phyloP scores from a whole-genome alignment of 2,888 invertebrate genomes.

The Drosophila infuscata region DNA sequence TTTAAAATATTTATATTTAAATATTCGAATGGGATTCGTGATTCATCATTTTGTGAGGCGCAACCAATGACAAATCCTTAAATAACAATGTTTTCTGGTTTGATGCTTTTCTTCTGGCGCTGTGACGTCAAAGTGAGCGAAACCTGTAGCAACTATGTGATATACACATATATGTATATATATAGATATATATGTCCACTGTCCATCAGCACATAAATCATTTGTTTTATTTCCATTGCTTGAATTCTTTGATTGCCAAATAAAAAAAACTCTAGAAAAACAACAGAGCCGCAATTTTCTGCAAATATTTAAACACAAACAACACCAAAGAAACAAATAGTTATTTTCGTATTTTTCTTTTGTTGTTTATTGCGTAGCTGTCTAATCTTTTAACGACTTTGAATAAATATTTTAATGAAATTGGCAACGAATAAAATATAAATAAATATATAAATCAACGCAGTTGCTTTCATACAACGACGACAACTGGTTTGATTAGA shows the following conservation, averaged over 20 bases:
- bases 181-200: constrained; percentile 8
- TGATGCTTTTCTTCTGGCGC: constrained; percentile 30
- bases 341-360: constrained; percentile 12
- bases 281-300: constrained; percentile 7
- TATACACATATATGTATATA: not conserved
- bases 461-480: constrained; percentile 11
- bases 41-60: constrained; percentile 47
- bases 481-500: constrained; percentile 45
- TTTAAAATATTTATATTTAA: constrained; percentile 28
- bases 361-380: constrained; percentile 4
- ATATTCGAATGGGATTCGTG: constrained; percentile 28
- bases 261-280: constrained; percentile 15
- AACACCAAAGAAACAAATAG: constrained; percentile 37
- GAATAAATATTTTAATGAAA: constrained; percentile 38
- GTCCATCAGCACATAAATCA: constrained; percentile 64
- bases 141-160: constrained; percentile 34
- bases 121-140: constrained; percentile 45
- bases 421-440: constrained; percentile 8
- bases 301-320: constrained; percentile 41
- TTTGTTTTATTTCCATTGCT: constrained; percentile 75
- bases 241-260: constrained; percentile 58
- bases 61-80: constrained; percentile 27
- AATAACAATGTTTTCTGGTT: constrained; percentile 15
- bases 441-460: constrained; percentile 53
- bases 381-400: constrained; percentile 25